Evolutionary conservation across 2,113 vertebrate species (phyloP), one percentile per base, ranked within the genome.

Genomic region (Ovibos moschatus): DNA sequence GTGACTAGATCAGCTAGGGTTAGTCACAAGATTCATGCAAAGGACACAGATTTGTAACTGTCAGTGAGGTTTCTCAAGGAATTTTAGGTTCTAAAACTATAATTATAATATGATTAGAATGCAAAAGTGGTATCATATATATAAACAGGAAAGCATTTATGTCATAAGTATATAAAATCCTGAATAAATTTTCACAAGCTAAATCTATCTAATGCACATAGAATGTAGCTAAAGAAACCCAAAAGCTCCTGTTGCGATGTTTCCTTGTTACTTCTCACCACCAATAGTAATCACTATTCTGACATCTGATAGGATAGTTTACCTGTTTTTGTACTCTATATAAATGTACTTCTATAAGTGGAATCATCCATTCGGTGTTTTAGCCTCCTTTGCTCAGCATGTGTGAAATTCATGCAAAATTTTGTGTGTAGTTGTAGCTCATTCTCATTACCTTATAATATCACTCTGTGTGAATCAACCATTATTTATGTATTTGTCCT

Each of bases 61-160:
- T 57, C 43, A 62, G 15, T 1, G 4, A 57, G 30, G 50, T 64
- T 96, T 78, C 51, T 91, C 58, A 19, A 9, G 10, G 27, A 47
- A 96, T 95, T 96, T 85, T 40, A 10, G n/a, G 43, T 40, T 97
- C 7, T 40, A 96, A 96, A 74, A 87, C 7, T 91, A 23, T 51
- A 86, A 57, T 51, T 78, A 23, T 53, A 91, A n/a, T 36, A 47
- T n/a, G 19, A 25, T 23, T 93, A 28, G 53, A 89, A 86, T 43
- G n/a, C 25, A 30, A 89, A 81, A 74, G 36, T 36, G 19, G 8
- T 57, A 62, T 21, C 13, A 57, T 45, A 25, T 6, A 3, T 33
- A 74, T 8, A 76, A 6, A 89, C 1, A 50, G 45, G 30, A 53
- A 88, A 92, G 76, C 5, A 67, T 40, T 60, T 17, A 43, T 83